phyloP scores from a whole-genome alignment of 2,113 vertebrate species.

The Malurus cyaneus region DNA sequence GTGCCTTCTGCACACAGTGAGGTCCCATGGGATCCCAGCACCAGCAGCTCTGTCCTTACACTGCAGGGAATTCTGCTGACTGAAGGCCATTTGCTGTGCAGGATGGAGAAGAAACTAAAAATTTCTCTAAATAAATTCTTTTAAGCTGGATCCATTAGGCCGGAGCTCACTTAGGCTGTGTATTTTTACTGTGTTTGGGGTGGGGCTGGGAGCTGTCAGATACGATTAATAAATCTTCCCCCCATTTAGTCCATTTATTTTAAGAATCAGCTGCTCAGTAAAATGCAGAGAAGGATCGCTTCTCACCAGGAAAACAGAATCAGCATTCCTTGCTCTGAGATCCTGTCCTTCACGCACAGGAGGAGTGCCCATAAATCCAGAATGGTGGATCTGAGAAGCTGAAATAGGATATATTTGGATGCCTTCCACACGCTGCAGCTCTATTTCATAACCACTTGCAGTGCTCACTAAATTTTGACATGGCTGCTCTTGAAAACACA shows the following conservation, averaged over 20 bases:
- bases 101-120: background rate
- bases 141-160: slow-evolving; percentile 2
- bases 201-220: background rate
- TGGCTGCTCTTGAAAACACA: slow-evolving; percentile 7
- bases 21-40: background rate
- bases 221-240: background rate
- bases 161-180: background rate
- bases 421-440: slow-evolving; percentile 46
- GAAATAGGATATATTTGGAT: slow-evolving; percentile 60
- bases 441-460: slow-evolving; percentile 57
- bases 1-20: background rate
- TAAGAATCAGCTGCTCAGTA: background rate
- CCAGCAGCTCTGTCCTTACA: background rate
- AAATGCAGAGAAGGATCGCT: slow-evolving; percentile 27
- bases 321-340: slow-evolving; percentile 23
- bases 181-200: background rate
- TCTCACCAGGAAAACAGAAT: slow-evolving; percentile 8
- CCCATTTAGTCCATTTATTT: slow-evolving; percentile 21
- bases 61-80: slow-evolving; percentile 26
- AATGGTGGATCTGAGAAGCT: slow-evolving; percentile 32
- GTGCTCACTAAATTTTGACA: slow-evolving; percentile 20
- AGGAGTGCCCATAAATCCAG: slow-evolving; percentile 38
- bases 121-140: slow-evolving; percentile 19
- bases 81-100: slow-evolving; percentile 10
- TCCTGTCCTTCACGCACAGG: slow-evolving; percentile 43